phyloP scores from a whole-genome alignment of 2,888 invertebrate genomes.

The Halictus ligatus region DNA sequence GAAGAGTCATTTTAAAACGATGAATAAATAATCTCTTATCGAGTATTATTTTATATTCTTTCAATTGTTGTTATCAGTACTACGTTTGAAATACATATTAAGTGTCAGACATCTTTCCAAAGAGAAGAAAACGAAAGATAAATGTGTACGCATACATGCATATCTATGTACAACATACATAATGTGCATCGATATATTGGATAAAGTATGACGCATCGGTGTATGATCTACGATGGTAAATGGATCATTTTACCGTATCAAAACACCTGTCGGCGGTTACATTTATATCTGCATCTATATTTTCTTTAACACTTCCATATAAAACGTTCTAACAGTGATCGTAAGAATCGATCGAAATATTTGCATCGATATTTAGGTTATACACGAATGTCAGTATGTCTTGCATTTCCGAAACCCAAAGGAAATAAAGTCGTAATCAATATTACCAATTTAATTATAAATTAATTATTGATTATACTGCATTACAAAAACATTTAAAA shows the following conservation, averaged over 20 bases:
- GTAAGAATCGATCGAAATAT: constrained; percentile 11
- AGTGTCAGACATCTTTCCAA: neutral
- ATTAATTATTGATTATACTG: neutral
- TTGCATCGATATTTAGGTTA: constrained; percentile 39
- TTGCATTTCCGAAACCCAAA: neutral
- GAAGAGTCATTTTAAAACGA: neutral
- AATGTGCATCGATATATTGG: constrained; percentile 32
- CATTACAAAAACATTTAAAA: neutral
- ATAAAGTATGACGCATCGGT: constrained; percentile 32
- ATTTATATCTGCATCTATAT: constrained; percentile 8
- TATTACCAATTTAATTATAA: neutral
- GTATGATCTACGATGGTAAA: constrained; percentile 18
- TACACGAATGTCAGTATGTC: constrained; percentile 21
- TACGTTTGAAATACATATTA: neutral
- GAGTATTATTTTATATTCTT: neutral
- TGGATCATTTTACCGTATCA: constrained; percentile 10
- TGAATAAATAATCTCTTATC: neutral
- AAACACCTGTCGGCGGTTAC: constrained; percentile 8
- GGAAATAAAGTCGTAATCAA: neutral
- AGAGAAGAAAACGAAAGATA: constrained; percentile 12
- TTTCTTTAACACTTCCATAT: neutral
- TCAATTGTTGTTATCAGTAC: too few species aligned
- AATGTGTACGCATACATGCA: neutral
- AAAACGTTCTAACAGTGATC: neutral
- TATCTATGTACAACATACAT: neutral